phyloP scores from a whole-genome alignment of 2,888 invertebrate species.

The Drosophila paracracens region DNA sequence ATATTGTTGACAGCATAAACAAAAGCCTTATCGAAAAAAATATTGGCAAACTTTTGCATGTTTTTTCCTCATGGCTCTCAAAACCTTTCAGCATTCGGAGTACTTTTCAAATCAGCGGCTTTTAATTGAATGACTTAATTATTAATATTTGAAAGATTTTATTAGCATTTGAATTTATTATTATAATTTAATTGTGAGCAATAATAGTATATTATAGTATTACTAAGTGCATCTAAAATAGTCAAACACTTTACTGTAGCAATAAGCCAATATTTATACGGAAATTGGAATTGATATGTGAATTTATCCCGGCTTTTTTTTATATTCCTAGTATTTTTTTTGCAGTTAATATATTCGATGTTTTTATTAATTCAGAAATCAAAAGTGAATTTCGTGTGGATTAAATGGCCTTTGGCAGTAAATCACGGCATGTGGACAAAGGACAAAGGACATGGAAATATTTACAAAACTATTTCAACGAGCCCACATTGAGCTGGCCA shows the following conservation, averaged over 20 bases:
- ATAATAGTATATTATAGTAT: not conserved
- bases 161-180: not conserved
- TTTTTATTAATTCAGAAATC: constrained; percentile 51
- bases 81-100: not conserved
- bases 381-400: constrained; percentile 46
- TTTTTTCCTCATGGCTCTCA: not conserved
- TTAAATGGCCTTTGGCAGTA: constrained; percentile 40
- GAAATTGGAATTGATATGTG: not conserved
- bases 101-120: not conserved
- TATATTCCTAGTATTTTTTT: not conserved
- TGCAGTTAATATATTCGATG: constrained; percentile 6
- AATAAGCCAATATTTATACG: not conserved
- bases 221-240: not conserved
- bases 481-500: constrained; percentile 26
- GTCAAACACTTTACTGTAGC: not conserved
- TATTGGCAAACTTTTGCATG: not conserved
- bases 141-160: not conserved
- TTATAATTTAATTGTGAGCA: not conserved
- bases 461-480: constrained; percentile 46
- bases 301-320: not conserved
- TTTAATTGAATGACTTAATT: not conserved
- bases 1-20: no score
- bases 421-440: constrained; percentile 40
- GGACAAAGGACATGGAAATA: constrained; percentile 29
- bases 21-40: not conserved